Evolutionary conservation across 2,797 vertebrate species (phyloP).

Genomic region (Avahi laniger): DNA sequence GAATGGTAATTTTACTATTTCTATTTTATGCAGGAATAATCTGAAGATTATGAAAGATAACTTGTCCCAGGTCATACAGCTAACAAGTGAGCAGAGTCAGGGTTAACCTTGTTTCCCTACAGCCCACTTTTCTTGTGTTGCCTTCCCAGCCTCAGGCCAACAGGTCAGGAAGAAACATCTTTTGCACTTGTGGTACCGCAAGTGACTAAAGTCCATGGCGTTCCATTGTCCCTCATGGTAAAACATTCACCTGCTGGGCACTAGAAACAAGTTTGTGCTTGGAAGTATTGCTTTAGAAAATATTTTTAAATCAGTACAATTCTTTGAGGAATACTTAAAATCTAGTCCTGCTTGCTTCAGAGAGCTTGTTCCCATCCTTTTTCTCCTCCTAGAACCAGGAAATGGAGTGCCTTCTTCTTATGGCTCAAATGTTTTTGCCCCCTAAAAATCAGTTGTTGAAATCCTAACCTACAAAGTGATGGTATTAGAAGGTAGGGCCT

Average conservation of each 20-base stretch:
- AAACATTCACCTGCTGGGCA: background rate
- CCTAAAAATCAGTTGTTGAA: too few relatives aligned
- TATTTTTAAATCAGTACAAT: background rate
- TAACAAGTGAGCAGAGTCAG: background rate
- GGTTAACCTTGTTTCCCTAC: background rate
- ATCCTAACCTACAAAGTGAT: too few relatives aligned
- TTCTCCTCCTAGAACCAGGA: too few relatives aligned
- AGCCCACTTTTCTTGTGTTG: background rate
- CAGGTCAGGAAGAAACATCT: background rate
- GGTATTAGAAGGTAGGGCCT: too few relatives aligned
- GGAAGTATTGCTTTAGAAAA: background rate
- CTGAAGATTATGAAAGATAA: background rate
- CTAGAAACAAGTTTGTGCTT: background rate
- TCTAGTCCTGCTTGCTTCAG: too few relatives aligned
- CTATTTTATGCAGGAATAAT: background rate
- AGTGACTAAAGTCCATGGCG: background rate
- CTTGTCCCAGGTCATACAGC: background rate
- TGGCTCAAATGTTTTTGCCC: too few relatives aligned
- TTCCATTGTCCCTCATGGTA: background rate
- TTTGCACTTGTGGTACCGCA: accelerated
- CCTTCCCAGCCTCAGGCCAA: background rate
- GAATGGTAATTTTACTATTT: background rate
- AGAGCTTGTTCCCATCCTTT: too few relatives aligned
- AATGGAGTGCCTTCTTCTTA: too few relatives aligned
- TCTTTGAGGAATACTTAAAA: background rate